Base-by-base conservation (phyloP, 64 coral and sea anemone species). In the Catalaphyllia jardinei region DNA sequence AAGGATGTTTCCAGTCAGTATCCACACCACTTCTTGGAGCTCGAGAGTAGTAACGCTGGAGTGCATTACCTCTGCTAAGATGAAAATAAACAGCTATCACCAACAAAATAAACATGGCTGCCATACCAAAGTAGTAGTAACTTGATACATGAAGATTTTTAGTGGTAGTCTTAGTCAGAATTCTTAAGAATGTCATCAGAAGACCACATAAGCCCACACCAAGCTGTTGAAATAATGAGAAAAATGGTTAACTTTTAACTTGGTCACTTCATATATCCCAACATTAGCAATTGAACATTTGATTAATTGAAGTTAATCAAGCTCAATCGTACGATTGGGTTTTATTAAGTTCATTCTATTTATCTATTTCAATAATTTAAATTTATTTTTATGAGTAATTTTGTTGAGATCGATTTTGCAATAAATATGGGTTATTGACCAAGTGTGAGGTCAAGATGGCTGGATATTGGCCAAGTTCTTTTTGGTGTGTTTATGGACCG, bases 61-160 rank as follows among this genome's bases (percentile, higher is more conserved):
- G 93, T 22, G 92, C 91, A 83, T 86, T 52, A 73, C 95, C 95
- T 76, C 75, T 86, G 29, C 77, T 93, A 11, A 96, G 91, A 79
- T 89, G 95, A 54, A 94, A 20, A 55, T 92, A 96, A 31, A 90
- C 82, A 57, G 63, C 81, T 64, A 96, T 88, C 33, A 93, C 95
- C 65, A 96, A 28, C 10, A 84, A 28, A 72, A 91, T 79, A 59
- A 96, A 96, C 49, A 86, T 35, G 27, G 95, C 42, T 67, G 95
- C 86, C 17, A 72, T 76, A 18, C 91, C 92, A 91, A 96, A 96
- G 76, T 96, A 96, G 73, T 93, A 93, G 71, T 96, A 96, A 20
- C 91, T 96, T 14, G 94, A 96, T 67, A 92, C 52, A 49, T 96
- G 91, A 35, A 96, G 77, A 62, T 90, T 89, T 29, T 84, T 90